A percentile compares a stretch with the other conserved stretches of the same genome.
These are phyloP conservation scores for Heterodera schachtii DNA, from an alignment of 1,140 invertebrate genomes.

Conservation along the genomic window DNA sequence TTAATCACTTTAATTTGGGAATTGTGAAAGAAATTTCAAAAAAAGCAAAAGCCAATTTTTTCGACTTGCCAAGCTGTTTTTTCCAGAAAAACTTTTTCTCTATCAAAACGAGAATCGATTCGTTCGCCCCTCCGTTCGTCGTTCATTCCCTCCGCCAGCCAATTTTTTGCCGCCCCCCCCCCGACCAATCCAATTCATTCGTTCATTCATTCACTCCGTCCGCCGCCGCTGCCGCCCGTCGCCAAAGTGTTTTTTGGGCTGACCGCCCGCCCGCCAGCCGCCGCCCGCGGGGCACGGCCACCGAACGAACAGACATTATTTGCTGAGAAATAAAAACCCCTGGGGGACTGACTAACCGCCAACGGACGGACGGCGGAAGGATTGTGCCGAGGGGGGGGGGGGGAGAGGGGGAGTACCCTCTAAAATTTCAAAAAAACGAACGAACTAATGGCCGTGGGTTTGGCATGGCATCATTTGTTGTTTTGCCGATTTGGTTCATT, in stretches of 20 bases:
- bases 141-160: background rate
- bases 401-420: no score
- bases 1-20: no score
- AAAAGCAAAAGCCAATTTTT: background rate
- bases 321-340: constrained; percentile 2
- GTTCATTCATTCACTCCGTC: background rate
- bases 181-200: background rate
- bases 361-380: background rate
- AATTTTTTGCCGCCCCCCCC: background rate
- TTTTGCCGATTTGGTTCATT: no score
- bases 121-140: background rate
- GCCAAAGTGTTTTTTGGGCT: background rate
- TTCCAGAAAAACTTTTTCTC: background rate
- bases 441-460: background rate
- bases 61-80: background rate
- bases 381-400: no score
- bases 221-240: no score
- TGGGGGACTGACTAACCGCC: no score
- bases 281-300: no score
- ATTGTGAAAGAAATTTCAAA: no score
- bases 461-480: no score
- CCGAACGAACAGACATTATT: background rate
- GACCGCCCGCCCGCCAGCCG: background rate
- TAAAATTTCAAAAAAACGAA: background rate
- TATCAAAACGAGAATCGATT: background rate